Evolutionary conservation across 2,113 vertebrate species (phyloP).

Genomic region (Scomber scombrus): DNA sequence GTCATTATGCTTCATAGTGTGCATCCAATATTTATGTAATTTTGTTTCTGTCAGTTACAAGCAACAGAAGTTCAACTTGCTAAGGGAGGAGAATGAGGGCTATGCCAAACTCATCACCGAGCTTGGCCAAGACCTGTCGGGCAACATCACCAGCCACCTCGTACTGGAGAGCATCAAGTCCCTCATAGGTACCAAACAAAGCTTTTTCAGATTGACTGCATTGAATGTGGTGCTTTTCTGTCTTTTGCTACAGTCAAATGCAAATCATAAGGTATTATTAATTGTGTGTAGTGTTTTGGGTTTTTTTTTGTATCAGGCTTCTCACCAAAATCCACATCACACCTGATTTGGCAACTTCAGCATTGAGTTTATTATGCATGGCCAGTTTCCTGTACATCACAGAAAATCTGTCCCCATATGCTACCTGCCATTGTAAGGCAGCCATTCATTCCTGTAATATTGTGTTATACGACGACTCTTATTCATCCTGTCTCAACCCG

Average conservation of each 20-base stretch:
- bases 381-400: neutral
- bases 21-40: neutral
- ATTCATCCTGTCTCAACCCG: too few relatives aligned
- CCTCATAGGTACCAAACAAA: constrained; percentile 92
- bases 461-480: too few relatives aligned
- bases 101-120: constrained; percentile 98
- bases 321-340: neutral
- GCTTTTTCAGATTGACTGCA: neutral
- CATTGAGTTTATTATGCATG: neutral
- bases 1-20: neutral
- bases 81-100: constrained; percentile 98
- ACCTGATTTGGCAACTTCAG: neutral
- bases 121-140: constrained; percentile 96
- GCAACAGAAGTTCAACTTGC: constrained; percentile 99
- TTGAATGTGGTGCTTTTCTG: neutral
- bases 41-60: constrained; percentile 89
- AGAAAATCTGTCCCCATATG: neutral
- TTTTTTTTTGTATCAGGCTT: too few relatives aligned
- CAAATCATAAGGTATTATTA: neutral
- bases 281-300: neutral
- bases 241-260: neutral
- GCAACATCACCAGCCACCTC: constrained; percentile 94
- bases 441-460: too few relatives aligned
- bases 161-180: constrained; percentile 99
- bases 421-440: neutral